Evolutionary conservation across 2,797 vertebrate species (phyloP).

Genomic region (Chelmon rostratus): DNA sequence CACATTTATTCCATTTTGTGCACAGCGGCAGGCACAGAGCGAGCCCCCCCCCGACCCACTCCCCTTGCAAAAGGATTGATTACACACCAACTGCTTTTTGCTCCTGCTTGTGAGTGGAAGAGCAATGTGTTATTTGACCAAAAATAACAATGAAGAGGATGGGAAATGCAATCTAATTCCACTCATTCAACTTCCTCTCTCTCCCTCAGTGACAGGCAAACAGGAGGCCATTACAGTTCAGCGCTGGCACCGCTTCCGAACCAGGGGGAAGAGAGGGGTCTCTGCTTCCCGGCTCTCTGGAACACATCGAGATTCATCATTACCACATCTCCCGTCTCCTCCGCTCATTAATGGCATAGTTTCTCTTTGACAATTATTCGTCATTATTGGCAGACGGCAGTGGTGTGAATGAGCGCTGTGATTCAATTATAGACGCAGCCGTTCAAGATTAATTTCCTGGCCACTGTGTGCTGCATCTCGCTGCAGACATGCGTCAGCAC

Average conservation of each 20-base stretch:
- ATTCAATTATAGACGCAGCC: conserved; percentile 76
- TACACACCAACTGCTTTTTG: conserved; percentile 84
- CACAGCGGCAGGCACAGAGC: conserved; percentile 81
- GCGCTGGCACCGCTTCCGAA: conserved; percentile 66
- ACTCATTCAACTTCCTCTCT: conserved; percentile 79
- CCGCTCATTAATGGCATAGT: conserved; percentile 72
- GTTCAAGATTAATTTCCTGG: conserved; percentile 65
- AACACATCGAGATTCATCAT: conserved; percentile 74
- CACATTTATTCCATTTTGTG: conserved; percentile 89
- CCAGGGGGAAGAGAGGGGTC: conserved; percentile 41
- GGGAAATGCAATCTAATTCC: conserved; percentile 84
- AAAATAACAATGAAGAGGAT: conserved; percentile 84
- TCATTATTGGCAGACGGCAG: conserved; percentile 71
- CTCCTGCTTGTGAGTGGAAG: conserved; percentile 79
- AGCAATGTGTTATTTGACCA: conserved; percentile 87
- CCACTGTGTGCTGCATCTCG: conserved; percentile 24
- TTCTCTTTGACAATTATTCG: conserved; percentile 78
- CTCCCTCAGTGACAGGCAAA: conserved; percentile 72
- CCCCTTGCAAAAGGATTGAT: conserved; percentile 88
- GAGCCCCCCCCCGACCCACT: conserved; percentile 41
- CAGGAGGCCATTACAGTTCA: conserved; percentile 80
- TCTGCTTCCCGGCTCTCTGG: conserved; percentile 55
- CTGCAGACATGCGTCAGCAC: conserved; percentile 52
- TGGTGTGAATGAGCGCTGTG: conserved; percentile 54
- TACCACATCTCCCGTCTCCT: conserved; percentile 55